These are phyloP conservation scores for Lates calcarifer DNA, from an alignment of 2,113 vertebrate genomes.

Conservation along the genomic window DNA sequence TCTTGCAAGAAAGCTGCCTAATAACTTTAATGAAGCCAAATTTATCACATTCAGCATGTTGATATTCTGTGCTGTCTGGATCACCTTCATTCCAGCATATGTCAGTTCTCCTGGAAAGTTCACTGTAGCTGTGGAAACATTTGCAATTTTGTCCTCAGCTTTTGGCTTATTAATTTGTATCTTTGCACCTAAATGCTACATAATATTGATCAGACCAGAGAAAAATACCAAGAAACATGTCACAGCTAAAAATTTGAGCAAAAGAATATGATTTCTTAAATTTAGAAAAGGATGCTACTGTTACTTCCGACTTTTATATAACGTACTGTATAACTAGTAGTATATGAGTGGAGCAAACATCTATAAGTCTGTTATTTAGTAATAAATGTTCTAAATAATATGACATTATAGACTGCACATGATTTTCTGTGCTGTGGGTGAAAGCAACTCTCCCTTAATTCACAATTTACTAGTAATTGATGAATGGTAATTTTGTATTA, in stretches of 20 bases:
- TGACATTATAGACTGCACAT: background rate
- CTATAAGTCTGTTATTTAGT: no score
- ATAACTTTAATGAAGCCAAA: constrained; percentile 86
- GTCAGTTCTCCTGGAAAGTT: constrained; percentile 85
- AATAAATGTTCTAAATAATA: background rate
- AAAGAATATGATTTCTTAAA: background rate
- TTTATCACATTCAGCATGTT: constrained; percentile 86
- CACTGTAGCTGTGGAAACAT: constrained; percentile 84
- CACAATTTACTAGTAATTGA: no score
- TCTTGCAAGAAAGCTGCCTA: constrained; percentile 81
- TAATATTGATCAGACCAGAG: constrained; percentile 83
- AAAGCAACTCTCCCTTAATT: no score
- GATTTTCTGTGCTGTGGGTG: background rate
- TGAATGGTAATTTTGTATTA: no score
- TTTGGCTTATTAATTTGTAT: constrained; percentile 79
- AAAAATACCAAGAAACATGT: constrained; percentile 79
- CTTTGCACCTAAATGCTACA: constrained; percentile 83
- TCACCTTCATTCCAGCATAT: constrained; percentile 85
- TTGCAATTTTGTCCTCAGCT: constrained; percentile 84
- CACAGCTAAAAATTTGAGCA: constrained; percentile 34
- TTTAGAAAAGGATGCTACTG: background rate
- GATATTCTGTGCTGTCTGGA: constrained; percentile 86
- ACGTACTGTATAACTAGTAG: background rate
- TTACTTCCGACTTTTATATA: background rate
- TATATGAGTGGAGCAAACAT: no score